Conservation (phyloP, 2,113 vertebrate species). For the Mesembrinibis cayennensis region DNA sequence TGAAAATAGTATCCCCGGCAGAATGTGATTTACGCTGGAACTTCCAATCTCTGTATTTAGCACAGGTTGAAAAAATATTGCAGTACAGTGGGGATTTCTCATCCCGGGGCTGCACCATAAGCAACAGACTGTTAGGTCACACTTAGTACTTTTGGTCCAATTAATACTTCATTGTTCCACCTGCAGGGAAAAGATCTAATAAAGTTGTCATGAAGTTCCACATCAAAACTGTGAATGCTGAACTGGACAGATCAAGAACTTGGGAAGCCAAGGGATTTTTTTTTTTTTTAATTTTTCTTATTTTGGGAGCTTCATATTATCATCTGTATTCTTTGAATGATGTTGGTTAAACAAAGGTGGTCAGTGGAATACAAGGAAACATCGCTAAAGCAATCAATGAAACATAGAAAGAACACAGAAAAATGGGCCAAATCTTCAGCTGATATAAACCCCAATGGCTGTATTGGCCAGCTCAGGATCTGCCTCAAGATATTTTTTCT, state of each 20-base stretch:
- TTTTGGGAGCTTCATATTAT: background rate
- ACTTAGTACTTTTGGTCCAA: background rate
- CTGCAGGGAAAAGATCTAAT: background rate
- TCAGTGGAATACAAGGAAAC: background rate
- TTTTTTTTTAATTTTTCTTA: background rate
- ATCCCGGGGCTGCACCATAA: background rate
- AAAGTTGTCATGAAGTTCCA: background rate
- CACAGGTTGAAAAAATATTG: background rate
- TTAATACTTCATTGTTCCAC: background rate
- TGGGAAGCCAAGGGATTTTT: background rate
- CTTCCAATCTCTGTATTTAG: background rate
- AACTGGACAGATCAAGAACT: background rate
- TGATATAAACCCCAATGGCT: background rate
- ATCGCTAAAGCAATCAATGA: background rate
- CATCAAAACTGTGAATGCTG: background rate
- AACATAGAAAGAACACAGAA: background rate
- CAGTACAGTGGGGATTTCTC: background rate
- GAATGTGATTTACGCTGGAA: background rate
- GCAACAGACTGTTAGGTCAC: background rate
- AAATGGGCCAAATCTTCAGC: background rate
- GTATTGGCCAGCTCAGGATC: background rate
- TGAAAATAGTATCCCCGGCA: accelerated
- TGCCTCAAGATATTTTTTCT: background rate
- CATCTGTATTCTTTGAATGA: background rate
- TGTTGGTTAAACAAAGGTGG: background rate